Evolutionary conservation across 2,113 vertebrate genomes (phyloP), one percentile per base, ranked within the genome.

Genomic region (Paraplagusia blochii): DNA sequence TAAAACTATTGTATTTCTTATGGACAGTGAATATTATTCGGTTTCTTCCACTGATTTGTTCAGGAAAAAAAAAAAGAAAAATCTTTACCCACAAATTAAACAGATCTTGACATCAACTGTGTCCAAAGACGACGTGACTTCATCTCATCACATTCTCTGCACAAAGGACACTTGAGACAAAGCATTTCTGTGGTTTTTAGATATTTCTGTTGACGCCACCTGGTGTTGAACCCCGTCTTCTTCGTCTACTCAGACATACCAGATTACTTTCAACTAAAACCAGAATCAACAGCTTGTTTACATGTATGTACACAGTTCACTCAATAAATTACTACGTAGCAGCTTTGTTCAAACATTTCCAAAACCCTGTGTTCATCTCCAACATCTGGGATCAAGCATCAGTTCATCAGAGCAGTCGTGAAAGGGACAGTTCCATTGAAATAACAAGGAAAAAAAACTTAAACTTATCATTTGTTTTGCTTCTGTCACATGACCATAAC

Each of bases 251-350:
- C 11, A 72, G 10, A 18, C 40, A 15, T 33, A 54, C 51, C 17
- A 19, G 9, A 9, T 9, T 59, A 63, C 66, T 64, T 50, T 56
- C 9, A 11, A 55, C 17, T 40, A 75, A 57, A 70, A 49, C 47
- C 54, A 8, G 8, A 79, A 53, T 57, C 5, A 60, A 70, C 39
- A 36, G 36, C 54, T 56, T 51, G 3, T 53, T 17, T 46, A n/a
- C 15, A 40, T 56, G 57, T 62, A 63, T 55, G 58, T 58, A 62
- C 52, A 76, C 66, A 77, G 44, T 49, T 48, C 44, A 10, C 65
- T 63, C 46, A 17, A 11, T 48, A 63, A 58, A 61, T 61, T 16
- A 63, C 15, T 63, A n/a, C 56, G 22, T 3, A 75, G 64, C 62
- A 75, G 62, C 59, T 59, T 69, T 47, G 18, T 69, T n/a, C 39